Percentiles rank a stretch among this genome's conserved stretches.
phyloP scores from a whole-genome alignment of 2,888 invertebrate genomes.

The Herminia tarsipennalis region DNA sequence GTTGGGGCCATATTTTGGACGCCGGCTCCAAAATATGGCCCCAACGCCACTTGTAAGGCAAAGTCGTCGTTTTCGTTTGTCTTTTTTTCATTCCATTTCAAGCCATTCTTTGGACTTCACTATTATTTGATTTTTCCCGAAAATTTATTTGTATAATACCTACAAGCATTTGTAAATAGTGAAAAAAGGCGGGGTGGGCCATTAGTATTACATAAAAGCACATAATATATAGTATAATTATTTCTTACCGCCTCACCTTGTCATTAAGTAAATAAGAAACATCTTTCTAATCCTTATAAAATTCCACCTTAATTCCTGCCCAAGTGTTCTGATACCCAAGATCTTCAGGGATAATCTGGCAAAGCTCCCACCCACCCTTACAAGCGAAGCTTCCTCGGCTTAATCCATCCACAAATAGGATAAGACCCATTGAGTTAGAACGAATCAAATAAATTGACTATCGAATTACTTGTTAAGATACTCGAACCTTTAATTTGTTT shows the following conservation, averaged over 20 bases:
- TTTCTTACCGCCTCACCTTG: background rate
- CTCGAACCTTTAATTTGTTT: slow-evolving; percentile 41
- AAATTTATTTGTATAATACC: no score
- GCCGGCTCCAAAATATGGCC: no score
- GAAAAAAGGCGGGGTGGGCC: no score
- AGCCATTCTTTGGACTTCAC: no score
- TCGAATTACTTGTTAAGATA: slow-evolving; percentile 48
- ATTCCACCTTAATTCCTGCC: slow-evolving; percentile 20
- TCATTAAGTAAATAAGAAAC: slow-evolving; percentile 5
- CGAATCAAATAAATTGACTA: slow-evolving; percentile 44
- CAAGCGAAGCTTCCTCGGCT: slow-evolving; percentile 33
- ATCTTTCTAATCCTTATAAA: slow-evolving; percentile 13
- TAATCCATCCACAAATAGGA: slow-evolving; percentile 55
- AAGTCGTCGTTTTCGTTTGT: no score
- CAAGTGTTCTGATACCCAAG: slow-evolving; percentile 30
- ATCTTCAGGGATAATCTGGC: slow-evolving; percentile 37
- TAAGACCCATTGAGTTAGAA: slow-evolving; percentile 42
- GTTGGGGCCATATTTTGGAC: no score
- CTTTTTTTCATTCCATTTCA: no score
- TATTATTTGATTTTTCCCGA: no score
- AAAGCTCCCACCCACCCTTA: slow-evolving; percentile 24
- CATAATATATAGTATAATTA: background rate
- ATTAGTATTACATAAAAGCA: background rate
- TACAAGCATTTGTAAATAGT: no score
- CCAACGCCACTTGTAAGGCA: no score